phyloP scores from a whole-genome alignment of 2,113 vertebrate genomes.

The Dasyprocta punctata region DNA sequence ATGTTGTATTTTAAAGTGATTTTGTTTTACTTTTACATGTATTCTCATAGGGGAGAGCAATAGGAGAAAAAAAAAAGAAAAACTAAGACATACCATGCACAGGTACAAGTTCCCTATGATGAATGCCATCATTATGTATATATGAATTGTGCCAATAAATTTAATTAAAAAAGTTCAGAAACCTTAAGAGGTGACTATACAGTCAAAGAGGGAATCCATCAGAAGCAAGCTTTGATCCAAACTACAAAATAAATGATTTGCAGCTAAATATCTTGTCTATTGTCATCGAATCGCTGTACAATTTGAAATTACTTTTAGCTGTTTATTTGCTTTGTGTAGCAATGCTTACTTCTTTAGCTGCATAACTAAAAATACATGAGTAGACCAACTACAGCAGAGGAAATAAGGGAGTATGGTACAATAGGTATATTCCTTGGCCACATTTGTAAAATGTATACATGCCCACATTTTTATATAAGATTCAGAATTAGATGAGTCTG shows the following conservation, averaged over 20 bases:
- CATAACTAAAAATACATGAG: background rate
- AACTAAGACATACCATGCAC: background rate
- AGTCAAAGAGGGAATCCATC: background rate
- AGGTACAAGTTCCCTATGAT: background rate
- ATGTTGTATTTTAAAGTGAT: background rate
- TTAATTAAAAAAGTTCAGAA: background rate
- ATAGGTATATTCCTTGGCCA: slow-evolving; percentile 24
- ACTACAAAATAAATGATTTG: slow-evolving; percentile 22
- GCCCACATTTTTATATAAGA: background rate
- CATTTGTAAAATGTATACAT: background rate
- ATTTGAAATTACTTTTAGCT: background rate
- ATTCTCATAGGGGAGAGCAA: background rate
- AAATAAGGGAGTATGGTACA: background rate
- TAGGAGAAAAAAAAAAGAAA: background rate
- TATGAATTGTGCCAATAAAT: background rate
- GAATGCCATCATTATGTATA: background rate
- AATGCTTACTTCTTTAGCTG: background rate
- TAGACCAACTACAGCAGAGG: background rate
- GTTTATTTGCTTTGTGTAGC: slow-evolving; percentile 42
- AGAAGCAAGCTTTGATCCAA: background rate
- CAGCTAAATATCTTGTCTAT: background rate
- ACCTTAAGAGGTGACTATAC: background rate
- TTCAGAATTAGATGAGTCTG: background rate
- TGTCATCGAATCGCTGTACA: background rate
- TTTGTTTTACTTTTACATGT: background rate